Conservation (phyloP, 2,888 invertebrate genomes). For the Caenorhabditis macrosperma region DNA sequence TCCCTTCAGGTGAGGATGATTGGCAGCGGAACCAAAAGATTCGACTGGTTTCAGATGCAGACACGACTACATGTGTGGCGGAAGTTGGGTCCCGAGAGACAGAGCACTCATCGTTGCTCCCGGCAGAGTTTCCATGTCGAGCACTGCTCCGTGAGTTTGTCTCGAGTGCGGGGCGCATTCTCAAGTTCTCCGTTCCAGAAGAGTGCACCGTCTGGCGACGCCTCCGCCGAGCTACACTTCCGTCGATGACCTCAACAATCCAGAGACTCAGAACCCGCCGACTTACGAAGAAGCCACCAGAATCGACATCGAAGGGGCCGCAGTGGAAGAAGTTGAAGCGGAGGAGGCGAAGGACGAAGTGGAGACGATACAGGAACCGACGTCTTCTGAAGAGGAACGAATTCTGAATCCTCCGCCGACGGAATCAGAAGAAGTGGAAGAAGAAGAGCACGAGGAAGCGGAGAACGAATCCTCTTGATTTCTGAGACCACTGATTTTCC, state of each 20-base stretch:
- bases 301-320: conserved; percentile 40
- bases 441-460: no score
- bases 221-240: conserved; percentile 70
- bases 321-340: conserved; percentile 29
- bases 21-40: not conserved
- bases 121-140: conserved; percentile 61
- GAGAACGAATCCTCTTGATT: conserved; percentile 20
- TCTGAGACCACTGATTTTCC: not conserved
- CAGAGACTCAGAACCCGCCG: conserved; percentile 58
- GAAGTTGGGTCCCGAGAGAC: conserved; percentile 68
- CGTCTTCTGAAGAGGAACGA: conserved; percentile 30
- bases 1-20: conserved; percentile 45
- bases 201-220: conserved; percentile 62
- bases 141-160: conserved; percentile 37
- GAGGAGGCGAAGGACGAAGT: conserved; percentile 43
- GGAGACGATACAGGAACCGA: conserved; percentile 27
- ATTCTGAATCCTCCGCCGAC: conserved; percentile 11
- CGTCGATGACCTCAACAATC: conserved; percentile 58
- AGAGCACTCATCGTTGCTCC: conserved; percentile 63
- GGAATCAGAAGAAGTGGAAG: conserved; percentile 16
- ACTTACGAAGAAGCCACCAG: conserved; percentile 66
- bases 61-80: conserved; percentile 68
- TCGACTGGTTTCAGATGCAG: conserved; percentile 59
- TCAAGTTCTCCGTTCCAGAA: conserved; percentile 33
- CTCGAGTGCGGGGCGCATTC: not conserved